Conservation (phyloP, 92 coral and sea anemone genomes). For the Porites divaricata region DNA sequence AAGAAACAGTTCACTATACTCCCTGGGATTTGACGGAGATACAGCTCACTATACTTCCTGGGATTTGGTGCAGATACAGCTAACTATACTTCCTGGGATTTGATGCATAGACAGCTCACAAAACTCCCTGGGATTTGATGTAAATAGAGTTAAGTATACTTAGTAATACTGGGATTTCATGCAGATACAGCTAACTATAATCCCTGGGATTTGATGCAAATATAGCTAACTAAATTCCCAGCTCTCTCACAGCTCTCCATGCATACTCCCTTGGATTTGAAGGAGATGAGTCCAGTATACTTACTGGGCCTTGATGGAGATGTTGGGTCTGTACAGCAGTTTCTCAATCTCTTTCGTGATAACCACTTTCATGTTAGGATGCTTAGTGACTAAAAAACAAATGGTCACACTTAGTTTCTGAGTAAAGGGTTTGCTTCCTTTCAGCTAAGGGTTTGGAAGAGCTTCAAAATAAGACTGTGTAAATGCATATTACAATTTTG, state of each 20-base stretch:
- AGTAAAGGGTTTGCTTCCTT: no score
- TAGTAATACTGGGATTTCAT: conserved; percentile 97
- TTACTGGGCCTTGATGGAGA: conserved; percentile 96
- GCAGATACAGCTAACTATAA: conserved; percentile 33
- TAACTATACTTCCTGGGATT: conserved; percentile 87
- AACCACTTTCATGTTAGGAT: conserved; percentile 95
- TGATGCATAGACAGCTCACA: conserved; percentile 22
- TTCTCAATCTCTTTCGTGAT: conserved; percentile 87
- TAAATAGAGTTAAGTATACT: conserved; percentile 30
- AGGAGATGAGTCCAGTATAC: conserved; percentile 23
- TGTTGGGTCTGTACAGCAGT: conserved; percentile 91
- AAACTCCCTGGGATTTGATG: no score
- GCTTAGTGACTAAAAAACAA: conserved; percentile 76
- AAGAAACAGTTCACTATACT: conserved; percentile 57
- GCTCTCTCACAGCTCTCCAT: no score
- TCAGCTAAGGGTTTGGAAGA: no score
- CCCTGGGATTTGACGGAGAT: conserved; percentile 94
- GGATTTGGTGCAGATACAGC: conserved; percentile 76
- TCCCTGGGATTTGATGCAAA: no score
- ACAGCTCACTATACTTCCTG: conserved; percentile 70
- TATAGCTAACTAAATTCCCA: no score
- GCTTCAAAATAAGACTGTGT: no score
- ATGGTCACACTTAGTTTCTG: neutral
- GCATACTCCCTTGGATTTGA: no score
- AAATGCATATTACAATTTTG: no score